Evolutionary conservation across 2,113 vertebrate genomes (phyloP), one percentile per base, ranked within the genome.

Genomic region (Scytalopus superciliaris): DNA sequence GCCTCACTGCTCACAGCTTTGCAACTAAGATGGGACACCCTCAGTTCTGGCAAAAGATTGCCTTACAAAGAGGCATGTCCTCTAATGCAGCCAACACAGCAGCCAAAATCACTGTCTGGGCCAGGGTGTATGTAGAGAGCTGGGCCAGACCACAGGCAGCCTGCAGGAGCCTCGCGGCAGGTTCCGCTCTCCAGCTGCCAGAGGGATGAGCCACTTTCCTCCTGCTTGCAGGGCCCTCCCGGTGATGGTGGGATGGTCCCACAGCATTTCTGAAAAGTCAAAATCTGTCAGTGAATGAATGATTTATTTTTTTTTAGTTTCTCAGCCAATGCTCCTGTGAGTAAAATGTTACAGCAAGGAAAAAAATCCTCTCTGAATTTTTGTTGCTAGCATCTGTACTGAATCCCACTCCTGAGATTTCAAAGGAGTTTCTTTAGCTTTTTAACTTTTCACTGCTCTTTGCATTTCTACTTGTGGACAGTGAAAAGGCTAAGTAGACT

Each of bases 341-440:
- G 8, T 53, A 56, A 78, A 90, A 53, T 27, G 37, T 33, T 89
- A 53, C 5, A 87, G n/a, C 28, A 85, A 69, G 53, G 18, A 42
- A 85, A 87, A 89, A 84, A 25, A 33, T 2, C 4, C 19, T 49
- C 55, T 83, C 56, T 27, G 67, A 90, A 80, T 27, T 83, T 77
- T 12, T 60, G 39, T 72, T 80, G 50, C 45, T 47, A 80, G 22
- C 25, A 59, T 67, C 67, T 80, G 93, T 92, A 69, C 76, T 75
- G 68, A 90, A 56, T 18, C n/a, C 35, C 52, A 49, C 22, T 89
- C 83, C 73, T 72, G 76, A 81, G 56, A 81, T 84, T 84, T 96
- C 85, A 95, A 92, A 96, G 60, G 56, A 74, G 5, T 50, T 95
- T 74, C 64, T 89, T 72, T 27, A 60, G 68, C 76, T 93, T 92